Percentiles rank a stretch among this genome's conserved stretches.
These are phyloP conservation scores for Rhynchonema sp. DNA, from an alignment of 2,888 invertebrate species.

Conservation along the genomic window DNA sequence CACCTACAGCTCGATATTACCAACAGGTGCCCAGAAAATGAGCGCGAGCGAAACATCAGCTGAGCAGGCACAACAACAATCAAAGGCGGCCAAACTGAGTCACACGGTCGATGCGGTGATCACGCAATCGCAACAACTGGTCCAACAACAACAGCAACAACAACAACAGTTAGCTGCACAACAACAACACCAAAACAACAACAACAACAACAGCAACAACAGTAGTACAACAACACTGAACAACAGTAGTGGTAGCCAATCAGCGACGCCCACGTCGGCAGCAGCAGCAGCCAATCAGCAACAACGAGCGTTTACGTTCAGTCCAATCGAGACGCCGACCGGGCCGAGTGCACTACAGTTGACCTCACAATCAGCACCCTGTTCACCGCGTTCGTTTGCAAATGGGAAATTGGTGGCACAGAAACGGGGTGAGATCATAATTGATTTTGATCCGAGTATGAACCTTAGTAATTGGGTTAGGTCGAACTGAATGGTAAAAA, in stretches of 20 bases:
- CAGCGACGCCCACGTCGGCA: not conserved
- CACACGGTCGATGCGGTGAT: not conserved
- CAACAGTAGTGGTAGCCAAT: not conserved
- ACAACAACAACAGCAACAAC: conserved; percentile 1
- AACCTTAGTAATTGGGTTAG: too few relatives aligned
- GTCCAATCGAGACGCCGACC: not conserved
- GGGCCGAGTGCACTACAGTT: not conserved
- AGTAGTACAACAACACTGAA: not conserved
- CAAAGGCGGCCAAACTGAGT: not conserved
- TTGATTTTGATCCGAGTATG: too few relatives aligned
- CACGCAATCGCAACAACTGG: not conserved
- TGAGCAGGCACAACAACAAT: not conserved
- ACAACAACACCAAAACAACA: not conserved
- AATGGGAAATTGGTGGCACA: not conserved
- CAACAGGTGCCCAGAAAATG: too few relatives aligned
- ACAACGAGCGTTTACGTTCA: conserved; percentile 3
- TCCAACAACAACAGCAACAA: not conserved
- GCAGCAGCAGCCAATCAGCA: not conserved
- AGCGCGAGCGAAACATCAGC: too few relatives aligned
- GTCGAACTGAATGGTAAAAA: too few relatives aligned
- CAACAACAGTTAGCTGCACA: not conserved
- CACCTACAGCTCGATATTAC: too few relatives aligned
- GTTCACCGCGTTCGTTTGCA: not conserved
- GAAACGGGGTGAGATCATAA: conserved; percentile 2
- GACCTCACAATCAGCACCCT: not conserved